A percentile compares a stretch with the other conserved stretches of the same genome.
Evolutionary conservation across 2,797 vertebrate species (phyloP).

Genomic region (Myripristis murdjan): DNA sequence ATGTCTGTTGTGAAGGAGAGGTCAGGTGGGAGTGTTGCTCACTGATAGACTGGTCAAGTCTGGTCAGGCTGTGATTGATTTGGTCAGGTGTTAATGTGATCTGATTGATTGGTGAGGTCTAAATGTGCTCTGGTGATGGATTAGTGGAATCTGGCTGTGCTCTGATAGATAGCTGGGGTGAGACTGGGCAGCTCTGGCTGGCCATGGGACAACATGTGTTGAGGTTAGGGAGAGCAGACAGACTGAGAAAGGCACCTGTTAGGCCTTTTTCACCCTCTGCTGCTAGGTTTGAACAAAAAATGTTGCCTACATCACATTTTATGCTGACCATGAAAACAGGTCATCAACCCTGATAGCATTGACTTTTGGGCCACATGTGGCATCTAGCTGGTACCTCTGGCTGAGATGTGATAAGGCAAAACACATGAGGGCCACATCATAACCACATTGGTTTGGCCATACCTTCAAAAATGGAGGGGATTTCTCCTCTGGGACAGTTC

Average conservation of each 20-base stretch:
- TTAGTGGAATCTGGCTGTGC: constrained; percentile 27
- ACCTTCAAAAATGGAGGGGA: too few relatives aligned
- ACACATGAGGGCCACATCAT: too few relatives aligned
- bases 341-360: too few relatives aligned
- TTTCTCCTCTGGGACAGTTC: too few relatives aligned
- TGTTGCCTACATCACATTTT: too few relatives aligned
- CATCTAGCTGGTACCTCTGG: too few relatives aligned
- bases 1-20: constrained; percentile 37
- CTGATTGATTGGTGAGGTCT: constrained; percentile 30
- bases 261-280: background rate
- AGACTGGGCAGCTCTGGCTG: constrained; percentile 22
- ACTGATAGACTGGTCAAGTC: constrained; percentile 45
- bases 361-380: too few relatives aligned
- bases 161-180: constrained; percentile 13
- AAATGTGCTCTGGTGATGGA: constrained; percentile 30
- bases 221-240: background rate
- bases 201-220: background rate
- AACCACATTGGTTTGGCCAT: too few relatives aligned
- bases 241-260: constrained; percentile 9
- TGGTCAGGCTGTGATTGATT: constrained; percentile 48
- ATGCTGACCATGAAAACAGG: too few relatives aligned
- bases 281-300: too few relatives aligned
- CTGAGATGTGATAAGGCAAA: too few relatives aligned
- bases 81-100: constrained; percentile 58
- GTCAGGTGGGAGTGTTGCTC: constrained; percentile 40